Evolutionary conservation across 2,888 invertebrate species (phyloP).

Genomic region (Trachelus troglodyta): DNA sequence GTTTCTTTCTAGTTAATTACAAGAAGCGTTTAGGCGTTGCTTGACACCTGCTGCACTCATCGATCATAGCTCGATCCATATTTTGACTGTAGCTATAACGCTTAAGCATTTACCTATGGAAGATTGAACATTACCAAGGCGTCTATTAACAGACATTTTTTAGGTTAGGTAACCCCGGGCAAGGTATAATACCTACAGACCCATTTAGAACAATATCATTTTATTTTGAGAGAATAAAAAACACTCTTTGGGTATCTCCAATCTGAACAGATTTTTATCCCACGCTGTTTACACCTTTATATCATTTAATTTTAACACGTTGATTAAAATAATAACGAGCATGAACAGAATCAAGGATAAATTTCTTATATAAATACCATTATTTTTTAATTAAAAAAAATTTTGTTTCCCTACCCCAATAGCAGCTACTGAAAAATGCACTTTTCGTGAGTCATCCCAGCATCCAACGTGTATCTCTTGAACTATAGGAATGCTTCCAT

Average conservation of each 20-base stretch:
- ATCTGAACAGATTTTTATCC: not conserved
- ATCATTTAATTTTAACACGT: not conserved
- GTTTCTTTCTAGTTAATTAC: conserved; percentile 20
- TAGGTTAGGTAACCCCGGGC: not conserved
- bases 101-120: not conserved
- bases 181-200: not conserved
- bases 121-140: not conserved
- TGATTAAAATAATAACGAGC: not conserved
- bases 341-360: not conserved
- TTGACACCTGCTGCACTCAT: conserved; percentile 54
- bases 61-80: conserved; percentile 52
- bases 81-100: conserved; percentile 12
- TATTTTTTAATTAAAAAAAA: not conserved
- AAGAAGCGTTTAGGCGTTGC: conserved; percentile 44
- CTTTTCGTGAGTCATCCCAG: not conserved
- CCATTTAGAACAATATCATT: not conserved
- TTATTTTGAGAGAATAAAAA: not conserved
- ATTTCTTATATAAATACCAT: not conserved
- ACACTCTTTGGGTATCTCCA: not conserved
- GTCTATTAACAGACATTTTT: not conserved
- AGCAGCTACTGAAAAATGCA: not conserved
- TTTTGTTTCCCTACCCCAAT: not conserved
- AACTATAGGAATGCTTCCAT: not conserved
- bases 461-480: not conserved
- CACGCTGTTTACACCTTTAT: not conserved